Base-by-base conservation (phyloP, 2,888 invertebrate genomes). In the Dione juno region DNA sequence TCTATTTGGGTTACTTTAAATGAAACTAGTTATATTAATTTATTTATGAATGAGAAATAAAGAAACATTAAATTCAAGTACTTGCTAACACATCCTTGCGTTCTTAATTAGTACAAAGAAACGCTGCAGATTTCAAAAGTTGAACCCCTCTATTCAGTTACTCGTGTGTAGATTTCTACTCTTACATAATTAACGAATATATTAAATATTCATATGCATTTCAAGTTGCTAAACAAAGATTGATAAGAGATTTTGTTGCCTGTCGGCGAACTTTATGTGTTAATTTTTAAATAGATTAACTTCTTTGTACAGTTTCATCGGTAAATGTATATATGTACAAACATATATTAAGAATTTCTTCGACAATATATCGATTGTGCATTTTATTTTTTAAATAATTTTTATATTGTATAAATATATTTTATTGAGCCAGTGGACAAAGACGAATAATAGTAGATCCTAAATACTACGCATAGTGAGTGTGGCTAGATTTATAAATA, bases 71-170 rank as follows among this genome's bases (percentile, higher is more conserved):
- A 48, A n/a, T 59, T 9, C 5, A n/a, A n/a, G 54, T n/a, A 43
- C 9, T 35, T 45, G 35, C 11, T 64, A 70, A 54, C 19, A 67
- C 59, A 48, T 41, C 52, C 64, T 63, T 76, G 58, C 73, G 76
- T 75, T 70, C 67, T 72, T 76, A 71, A 75, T 73, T 72, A 75
- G 75, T 67, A 61, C 63, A 71, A 73, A 77, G 73, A 73, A 70
- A 67, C 82, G 59, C 72, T 71, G 71, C 72, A 76, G 67, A 77
- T 77, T 70, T 76, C 73, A 75, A 75, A 75, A 75, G 67, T 74
- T 57, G 74, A 74, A 61, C 75, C 76, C 77, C 78, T 74, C 77
- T 75, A 77, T 78, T 69, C 71, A 77, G 77, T 76, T 79, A 75
- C 76, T 77, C 75, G 71, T 70, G 71, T 73, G 71, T 75, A 50